Percentiles rank a stretch among this genome's conserved stretches.
These are phyloP conservation scores for Artemia sinica DNA, from an alignment of 2,888 invertebrate genomes.

Conservation along the genomic window DNA sequence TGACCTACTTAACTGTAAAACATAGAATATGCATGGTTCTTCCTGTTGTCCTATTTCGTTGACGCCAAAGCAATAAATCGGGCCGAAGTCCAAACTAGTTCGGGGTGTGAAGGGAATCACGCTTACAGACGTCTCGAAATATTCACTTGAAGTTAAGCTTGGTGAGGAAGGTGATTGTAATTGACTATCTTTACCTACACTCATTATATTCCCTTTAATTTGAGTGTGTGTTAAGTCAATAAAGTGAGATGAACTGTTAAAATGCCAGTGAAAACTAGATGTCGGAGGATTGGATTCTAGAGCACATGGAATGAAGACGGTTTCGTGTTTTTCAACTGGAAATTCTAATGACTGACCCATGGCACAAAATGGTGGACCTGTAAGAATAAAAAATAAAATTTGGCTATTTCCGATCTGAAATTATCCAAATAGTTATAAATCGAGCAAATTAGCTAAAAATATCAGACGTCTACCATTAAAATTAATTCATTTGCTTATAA, in stretches of 20 bases:
- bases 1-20: not conserved
- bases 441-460: no score
- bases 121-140: not conserved
- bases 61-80: not conserved
- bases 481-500: no score
- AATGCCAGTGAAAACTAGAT: not conserved
- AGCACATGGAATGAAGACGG: not conserved
- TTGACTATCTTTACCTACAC: not conserved
- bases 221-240: not conserved
- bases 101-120: not conserved
- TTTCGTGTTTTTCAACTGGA: not conserved
- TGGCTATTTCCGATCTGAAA: not conserved
- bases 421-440: no score
- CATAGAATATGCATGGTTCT: not conserved
- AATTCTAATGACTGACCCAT: not conserved
- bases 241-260: constrained; percentile 1
- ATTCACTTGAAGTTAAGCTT: not conserved
- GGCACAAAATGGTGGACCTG: not conserved
- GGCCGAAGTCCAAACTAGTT: not conserved
- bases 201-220: not conserved
- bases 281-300: not conserved
- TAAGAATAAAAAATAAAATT: not conserved
- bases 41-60: not conserved
- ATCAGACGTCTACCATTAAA: no score
- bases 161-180: not conserved